Percentiles rank a stretch among this genome's conserved stretches.
phyloP scores from a whole-genome alignment of 2,888 invertebrate species.

The Patella depressa region DNA sequence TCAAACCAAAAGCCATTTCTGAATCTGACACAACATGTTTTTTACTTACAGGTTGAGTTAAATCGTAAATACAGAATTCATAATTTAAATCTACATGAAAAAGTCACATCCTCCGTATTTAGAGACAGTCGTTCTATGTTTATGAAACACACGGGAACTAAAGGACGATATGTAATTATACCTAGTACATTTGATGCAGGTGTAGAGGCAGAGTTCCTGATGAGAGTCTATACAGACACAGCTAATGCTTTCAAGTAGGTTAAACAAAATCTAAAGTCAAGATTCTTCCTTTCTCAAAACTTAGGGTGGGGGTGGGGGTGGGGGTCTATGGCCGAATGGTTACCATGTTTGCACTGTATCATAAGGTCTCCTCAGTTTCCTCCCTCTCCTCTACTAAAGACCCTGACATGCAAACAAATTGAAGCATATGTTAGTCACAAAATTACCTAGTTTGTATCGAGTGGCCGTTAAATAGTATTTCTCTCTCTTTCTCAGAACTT shows the following conservation, averaged over 20 bases:
- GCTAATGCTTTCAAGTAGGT: constrained; percentile 63
- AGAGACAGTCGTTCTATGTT: constrained; percentile 72
- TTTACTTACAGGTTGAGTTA: constrained; percentile 65
- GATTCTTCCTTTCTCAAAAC: neutral
- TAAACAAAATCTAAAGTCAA: neutral
- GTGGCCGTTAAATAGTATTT: too few relatives aligned
- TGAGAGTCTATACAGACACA: constrained; percentile 72
- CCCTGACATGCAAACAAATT: too few relatives aligned
- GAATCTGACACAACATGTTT: too few relatives aligned
- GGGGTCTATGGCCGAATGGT: neutral
- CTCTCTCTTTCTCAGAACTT: neutral
- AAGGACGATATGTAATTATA: constrained; percentile 75
- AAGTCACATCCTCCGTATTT: constrained; percentile 71
- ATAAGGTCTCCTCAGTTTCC: too few relatives aligned
- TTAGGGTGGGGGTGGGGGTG: neutral
- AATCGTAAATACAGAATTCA: constrained; percentile 72
- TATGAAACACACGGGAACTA: constrained; percentile 66
- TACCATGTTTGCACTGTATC: too few relatives aligned
- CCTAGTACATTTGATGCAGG: constrained; percentile 76
- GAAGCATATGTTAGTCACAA: too few relatives aligned
- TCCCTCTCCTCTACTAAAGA: too few relatives aligned
- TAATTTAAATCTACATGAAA: constrained; percentile 64
- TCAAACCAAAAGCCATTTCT: too few relatives aligned
- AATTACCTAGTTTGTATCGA: too few relatives aligned
- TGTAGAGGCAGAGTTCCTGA: constrained; percentile 73